Evolutionary conservation across 2,888 invertebrate species (phyloP), one percentile per base, ranked within the genome.

Genomic region (Venusia cambrica): DNA sequence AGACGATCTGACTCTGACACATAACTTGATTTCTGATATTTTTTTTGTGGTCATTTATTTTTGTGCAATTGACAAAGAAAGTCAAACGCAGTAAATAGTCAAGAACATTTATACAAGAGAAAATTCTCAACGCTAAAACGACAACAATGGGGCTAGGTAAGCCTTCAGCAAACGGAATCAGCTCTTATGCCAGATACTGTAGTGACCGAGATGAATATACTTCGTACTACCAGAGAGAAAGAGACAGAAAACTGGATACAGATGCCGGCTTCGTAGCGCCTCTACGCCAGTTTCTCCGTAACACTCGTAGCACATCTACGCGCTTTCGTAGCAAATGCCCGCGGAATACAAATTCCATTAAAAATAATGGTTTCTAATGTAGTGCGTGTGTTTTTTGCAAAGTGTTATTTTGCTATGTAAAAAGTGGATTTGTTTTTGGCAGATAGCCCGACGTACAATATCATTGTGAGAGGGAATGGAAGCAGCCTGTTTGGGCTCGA

Each of bases 351-450:
- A 42, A 37, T 26, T 43, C 20, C 5, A 10, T 12, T 8, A 35
- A 11, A 7, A 29, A 29, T 26, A 9, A 59, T 62, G 57, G 30
- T 17, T 27, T 10, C 34, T 18, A 11, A 31, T 59, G 54, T 41
- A 47, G 44, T 59, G 55, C 59, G 52, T 59, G 57, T 52, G 51
- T 51, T 57, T 48, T 54, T 52, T 65, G 67, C 35, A 41, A 37
- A 41, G 54, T 56, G 66, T 60, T 54, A 62, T 40, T 62, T 71
- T 78, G 75, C 71, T 69, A 80, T 81, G 79, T 83, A 79, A 81
- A 81, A 79, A 80, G 85, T 85, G 85, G 85, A 84, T 81, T 80
- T 73, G 70, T 76, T 84, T 62, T 40, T 81, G 51, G 72, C 67
- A 55, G 74, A 73, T 47, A 68, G 67, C 66, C 78, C 71, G 55